Base-by-base conservation (phyloP, 2,888 invertebrate genomes). In the Aethes cnicana region DNA sequence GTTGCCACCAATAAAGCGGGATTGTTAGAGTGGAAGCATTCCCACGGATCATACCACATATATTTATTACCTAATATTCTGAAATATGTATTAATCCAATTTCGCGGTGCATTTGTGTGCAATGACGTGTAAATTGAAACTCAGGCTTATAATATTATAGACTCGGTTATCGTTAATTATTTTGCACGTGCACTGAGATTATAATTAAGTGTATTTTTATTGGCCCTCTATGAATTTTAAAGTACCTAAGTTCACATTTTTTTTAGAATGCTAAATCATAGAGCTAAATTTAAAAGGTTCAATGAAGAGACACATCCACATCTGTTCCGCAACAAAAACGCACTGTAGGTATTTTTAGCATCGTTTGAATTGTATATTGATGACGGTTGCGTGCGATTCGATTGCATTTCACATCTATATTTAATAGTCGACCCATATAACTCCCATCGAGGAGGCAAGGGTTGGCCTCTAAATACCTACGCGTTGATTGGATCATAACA, bases 371-470 rank as follows among this genome's bases (percentile, higher is more conserved):
- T 25, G 30, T 6, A 21, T 36, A 35, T 36, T 36, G 36, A 36
- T 43, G 17, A 17, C 12, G 7, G 23, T 16, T 36, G 23, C 23
- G 25, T 28, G 12, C 9, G 12, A 39, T 25, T 43, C 28, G n/a
- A 43, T 47, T 28, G n/a, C n/a, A 43, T 33, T 32, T 9, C 6
- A 7, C 28, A 32, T 25, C 14, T 32, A 11, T 26, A 5, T 35
- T 28, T 9, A 30, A 18, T 23, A 37, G 35, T 28, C 23, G 18
- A 36, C 50, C 50, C 30, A 44, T 36, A 43, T 43, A 12, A 30
- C 37, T n/a, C 14, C 26, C 36, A 36, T 36, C 23, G 12, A 25
- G 20, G 39, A 48, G 25, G 33, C 23, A 35, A 48, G 36, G 43
- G 43, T 36, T 30, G 25, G 28, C 12, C 7, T 28, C 17, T 50